phyloP scores from a whole-genome alignment of 64 coral and sea anemone genomes.

The Cladopsammia gracilis region DNA sequence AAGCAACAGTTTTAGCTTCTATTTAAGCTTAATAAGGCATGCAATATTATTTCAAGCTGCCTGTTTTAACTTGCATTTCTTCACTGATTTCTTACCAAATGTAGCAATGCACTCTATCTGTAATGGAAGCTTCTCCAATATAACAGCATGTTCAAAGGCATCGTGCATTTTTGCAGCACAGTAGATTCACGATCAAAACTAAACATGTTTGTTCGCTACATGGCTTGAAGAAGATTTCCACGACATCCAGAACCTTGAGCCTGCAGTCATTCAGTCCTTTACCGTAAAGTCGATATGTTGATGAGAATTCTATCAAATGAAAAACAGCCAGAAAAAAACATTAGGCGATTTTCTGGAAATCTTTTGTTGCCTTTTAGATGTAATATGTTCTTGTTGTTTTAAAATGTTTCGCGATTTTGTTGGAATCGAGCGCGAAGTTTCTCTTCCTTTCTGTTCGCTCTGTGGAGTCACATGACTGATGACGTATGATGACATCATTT shows the following conservation, averaged over 20 bases:
- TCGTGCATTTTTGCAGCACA: slow-evolving; percentile 91
- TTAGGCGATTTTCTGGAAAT: too few relatives aligned
- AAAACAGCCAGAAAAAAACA: too few relatives aligned
- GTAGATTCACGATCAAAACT: neutral
- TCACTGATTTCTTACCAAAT: slow-evolving; percentile 97
- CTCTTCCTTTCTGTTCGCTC: too few relatives aligned
- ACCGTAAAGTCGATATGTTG: too few relatives aligned
- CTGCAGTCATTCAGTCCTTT: slow-evolving; percentile 13
- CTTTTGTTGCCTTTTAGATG: too few relatives aligned
- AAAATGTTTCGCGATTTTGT: too few relatives aligned
- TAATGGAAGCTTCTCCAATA: slow-evolving; percentile 94
- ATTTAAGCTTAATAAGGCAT: too few relatives aligned
- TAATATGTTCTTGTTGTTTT: too few relatives aligned
- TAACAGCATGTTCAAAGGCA: slow-evolving; percentile 99
- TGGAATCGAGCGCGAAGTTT: too few relatives aligned
- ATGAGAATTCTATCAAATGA: too few relatives aligned
- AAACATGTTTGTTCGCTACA: neutral
- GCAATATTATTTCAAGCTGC: too few relatives aligned
- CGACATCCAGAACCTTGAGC: neutral
- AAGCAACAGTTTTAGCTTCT: too few relatives aligned
- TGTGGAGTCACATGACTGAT: slow-evolving; percentile 31
- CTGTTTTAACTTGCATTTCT: neutral
- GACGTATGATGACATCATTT: slow-evolving; percentile 34
- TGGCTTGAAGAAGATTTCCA: neutral
- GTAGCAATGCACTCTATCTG: slow-evolving; percentile 99